phyloP scores from a whole-genome alignment of 2,797 vertebrate species.

The Coranthus polyacanthus region DNA sequence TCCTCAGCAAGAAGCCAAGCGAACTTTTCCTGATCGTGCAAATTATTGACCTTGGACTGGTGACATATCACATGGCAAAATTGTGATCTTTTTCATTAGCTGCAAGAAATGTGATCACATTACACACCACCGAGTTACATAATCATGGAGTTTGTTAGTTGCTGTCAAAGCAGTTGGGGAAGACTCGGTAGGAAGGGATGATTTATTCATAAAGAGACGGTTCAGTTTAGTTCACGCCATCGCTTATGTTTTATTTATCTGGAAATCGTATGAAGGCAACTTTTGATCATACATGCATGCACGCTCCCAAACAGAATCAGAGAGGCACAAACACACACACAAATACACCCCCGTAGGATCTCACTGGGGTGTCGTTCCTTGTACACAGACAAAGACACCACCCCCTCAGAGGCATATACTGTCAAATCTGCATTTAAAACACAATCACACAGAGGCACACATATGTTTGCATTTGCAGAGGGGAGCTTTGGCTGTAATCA shows the following conservation, averaged over 20 bases:
- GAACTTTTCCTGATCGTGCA: constrained; percentile 30
- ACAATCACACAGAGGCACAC: constrained; percentile 27
- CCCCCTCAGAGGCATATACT: constrained; percentile 52
- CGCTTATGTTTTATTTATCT: constrained; percentile 80
- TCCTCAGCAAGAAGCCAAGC: background rate
- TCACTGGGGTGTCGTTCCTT: constrained; percentile 53
- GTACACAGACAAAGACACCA: constrained; percentile 59
- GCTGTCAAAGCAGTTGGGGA: constrained; percentile 51
- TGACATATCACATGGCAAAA: constrained; percentile 12
- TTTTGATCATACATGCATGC: constrained; percentile 78
- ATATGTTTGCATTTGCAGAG: constrained; percentile 44
- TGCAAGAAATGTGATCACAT: constrained; percentile 36
- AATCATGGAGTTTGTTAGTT: constrained; percentile 51
- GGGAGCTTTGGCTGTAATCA: constrained; percentile 36
- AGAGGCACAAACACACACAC: constrained; percentile 20
- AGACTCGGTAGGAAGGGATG: constrained; percentile 51
- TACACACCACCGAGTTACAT: constrained; percentile 50
- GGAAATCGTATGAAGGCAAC: constrained; percentile 71
- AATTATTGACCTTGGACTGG: constrained; percentile 31
- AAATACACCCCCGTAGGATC: constrained; percentile 26
- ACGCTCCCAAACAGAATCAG: constrained; percentile 29
- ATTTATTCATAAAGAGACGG: constrained; percentile 77
- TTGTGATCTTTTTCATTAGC: constrained; percentile 25
- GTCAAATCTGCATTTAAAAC: constrained; percentile 66
- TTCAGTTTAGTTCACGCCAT: constrained; percentile 73